Conservation (phyloP, 2,888 invertebrate species). For the Torymus tubicola region DNA sequence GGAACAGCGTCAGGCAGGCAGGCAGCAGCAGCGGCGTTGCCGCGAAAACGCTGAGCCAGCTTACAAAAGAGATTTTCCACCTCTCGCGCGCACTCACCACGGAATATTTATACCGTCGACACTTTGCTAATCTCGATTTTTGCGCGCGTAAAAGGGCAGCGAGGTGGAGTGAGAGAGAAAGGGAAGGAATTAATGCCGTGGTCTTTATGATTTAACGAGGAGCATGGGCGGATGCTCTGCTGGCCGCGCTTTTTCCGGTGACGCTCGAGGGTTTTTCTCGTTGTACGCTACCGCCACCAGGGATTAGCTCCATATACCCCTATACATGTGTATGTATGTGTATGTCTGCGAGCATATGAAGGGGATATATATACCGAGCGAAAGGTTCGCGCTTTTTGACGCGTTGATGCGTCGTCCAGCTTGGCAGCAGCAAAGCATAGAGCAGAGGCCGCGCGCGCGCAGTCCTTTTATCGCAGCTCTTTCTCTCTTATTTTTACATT, state of each 20-base stretch:
- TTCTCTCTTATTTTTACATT: too few relatives aligned
- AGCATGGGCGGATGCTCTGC: slow-evolving; percentile 7
- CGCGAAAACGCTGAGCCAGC: slow-evolving; percentile 58
- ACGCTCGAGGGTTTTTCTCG: too few relatives aligned
- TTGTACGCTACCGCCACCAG: too few relatives aligned
- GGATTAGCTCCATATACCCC: too few relatives aligned
- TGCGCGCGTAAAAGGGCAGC: slow-evolving; percentile 4
- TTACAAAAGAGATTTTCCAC: slow-evolving; percentile 71
- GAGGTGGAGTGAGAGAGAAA: neutral
- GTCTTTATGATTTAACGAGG: slow-evolving; percentile 51
- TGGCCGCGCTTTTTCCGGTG: neutral
- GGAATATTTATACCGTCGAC: slow-evolving; percentile 56
- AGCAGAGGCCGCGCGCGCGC: too few relatives aligned
- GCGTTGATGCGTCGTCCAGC: too few relatives aligned
- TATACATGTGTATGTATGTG: too few relatives aligned
- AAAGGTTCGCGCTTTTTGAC: too few relatives aligned
- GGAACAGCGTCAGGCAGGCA: neutral
- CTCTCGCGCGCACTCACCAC: slow-evolving; percentile 21
- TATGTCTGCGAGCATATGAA: too few relatives aligned
- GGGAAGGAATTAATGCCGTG: slow-evolving; percentile 43
- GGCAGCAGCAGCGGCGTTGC: neutral
- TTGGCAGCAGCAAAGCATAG: too few relatives aligned
- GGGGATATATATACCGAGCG: too few relatives aligned
- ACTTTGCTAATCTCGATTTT: slow-evolving; percentile 57
- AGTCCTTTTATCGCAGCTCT: too few relatives aligned